Conservation (phyloP, 2,888 invertebrate genomes). For the Brachypterus glaber region DNA sequence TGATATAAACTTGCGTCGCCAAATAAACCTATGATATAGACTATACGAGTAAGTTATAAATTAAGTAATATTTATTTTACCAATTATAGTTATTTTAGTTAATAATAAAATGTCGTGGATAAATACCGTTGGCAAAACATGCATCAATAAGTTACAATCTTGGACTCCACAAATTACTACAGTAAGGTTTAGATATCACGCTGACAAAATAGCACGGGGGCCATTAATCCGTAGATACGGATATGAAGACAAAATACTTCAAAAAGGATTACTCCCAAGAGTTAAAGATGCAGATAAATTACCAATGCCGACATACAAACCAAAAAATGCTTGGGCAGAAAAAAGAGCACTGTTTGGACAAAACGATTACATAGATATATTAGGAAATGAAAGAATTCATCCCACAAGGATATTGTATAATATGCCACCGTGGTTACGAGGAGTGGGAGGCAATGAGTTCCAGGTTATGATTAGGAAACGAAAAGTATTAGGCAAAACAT, state of each 20-base stretch:
- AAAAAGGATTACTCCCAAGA: slow-evolving; percentile 63
- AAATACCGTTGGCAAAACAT: slow-evolving; percentile 3
- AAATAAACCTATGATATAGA: too few relatives aligned
- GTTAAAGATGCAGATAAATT: slow-evolving; percentile 42
- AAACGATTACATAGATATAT: slow-evolving; percentile 94
- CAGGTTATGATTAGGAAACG: slow-evolving; percentile 66
- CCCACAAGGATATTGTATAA: slow-evolving; percentile 78
- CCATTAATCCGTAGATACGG: slow-evolving; percentile 60
- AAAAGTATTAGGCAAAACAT: slow-evolving; percentile 52
- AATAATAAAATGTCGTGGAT: not conserved
- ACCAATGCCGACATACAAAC: slow-evolving; percentile 63
- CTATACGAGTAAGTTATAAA: too few relatives aligned
- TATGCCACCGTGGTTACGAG: slow-evolving; percentile 83
- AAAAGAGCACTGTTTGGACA: slow-evolving; percentile 82
- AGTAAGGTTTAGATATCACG: slow-evolving; percentile 51
- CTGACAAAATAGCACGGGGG: slow-evolving; percentile 49
- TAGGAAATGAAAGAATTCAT: slow-evolving; percentile 73
- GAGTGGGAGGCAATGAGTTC: slow-evolving; percentile 78
- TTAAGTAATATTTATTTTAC: too few relatives aligned
- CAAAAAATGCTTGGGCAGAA: slow-evolving; percentile 65
- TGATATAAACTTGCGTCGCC: too few relatives aligned
- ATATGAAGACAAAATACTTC: slow-evolving; percentile 57
- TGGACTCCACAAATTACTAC: slow-evolving; percentile 37
- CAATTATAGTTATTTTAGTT: too few relatives aligned
- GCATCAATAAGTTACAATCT: slow-evolving; percentile 12